phyloP scores from a whole-genome alignment of 2,797 vertebrate genomes.

The Pangasius mekongensis region DNA sequence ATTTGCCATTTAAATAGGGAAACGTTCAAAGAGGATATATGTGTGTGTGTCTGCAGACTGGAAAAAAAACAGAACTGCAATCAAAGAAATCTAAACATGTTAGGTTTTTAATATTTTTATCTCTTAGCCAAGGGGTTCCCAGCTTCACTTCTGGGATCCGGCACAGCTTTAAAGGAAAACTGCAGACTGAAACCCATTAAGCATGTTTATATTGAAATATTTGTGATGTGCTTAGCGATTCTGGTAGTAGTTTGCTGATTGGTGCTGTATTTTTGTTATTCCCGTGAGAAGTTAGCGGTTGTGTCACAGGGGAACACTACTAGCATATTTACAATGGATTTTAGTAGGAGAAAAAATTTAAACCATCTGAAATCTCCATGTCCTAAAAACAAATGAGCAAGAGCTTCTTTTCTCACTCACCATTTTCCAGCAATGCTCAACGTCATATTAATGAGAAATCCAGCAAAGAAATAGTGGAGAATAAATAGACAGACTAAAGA shows the following conservation, averaged over 20 bases:
- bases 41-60: background rate
- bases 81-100: background rate
- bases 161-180: slow-evolving; percentile 5
- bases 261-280: background rate
- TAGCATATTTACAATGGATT: background rate
- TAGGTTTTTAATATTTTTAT: background rate
- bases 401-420: background rate
- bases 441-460: background rate
- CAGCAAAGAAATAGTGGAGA: background rate
- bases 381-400: too few species aligned
- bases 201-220: background rate
- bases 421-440: too few species aligned
- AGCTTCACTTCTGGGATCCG: background rate
- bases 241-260: background rate
- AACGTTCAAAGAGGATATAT: background rate
- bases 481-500: background rate
- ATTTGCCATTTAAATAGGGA: slow-evolving; percentile 27
- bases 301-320: background rate
- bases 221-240: background rate
- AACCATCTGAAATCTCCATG: background rate
- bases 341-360: background rate
- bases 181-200: slow-evolving; percentile 4
- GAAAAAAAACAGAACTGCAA: background rate
- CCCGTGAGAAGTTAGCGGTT: background rate
- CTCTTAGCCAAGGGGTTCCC: background rate